A percentile compares a stretch with the other conserved stretches of the same genome.
These are phyloP conservation scores for Drymodes brunneopygia DNA, from an alignment of 2,113 vertebrate species.

Conservation along the genomic window DNA sequence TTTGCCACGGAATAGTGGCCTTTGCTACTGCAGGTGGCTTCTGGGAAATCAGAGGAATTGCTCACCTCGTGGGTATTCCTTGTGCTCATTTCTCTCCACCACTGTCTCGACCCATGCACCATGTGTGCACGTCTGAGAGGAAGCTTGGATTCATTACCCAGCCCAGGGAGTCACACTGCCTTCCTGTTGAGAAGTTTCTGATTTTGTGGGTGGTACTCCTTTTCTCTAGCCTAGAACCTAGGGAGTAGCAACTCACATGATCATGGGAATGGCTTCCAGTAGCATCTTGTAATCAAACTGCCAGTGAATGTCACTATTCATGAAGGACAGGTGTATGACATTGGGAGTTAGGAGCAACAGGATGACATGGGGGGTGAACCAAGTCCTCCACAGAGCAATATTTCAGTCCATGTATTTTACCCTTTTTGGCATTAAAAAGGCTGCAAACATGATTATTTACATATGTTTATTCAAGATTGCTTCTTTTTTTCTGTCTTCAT, in stretches of 20 bases:
- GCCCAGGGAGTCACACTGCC: not conserved
- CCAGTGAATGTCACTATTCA: not conserved
- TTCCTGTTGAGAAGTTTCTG: not conserved
- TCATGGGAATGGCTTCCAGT: not conserved
- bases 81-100: constrained; percentile 37
- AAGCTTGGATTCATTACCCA: constrained; percentile 12
- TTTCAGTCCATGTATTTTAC: not conserved
- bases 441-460: not conserved
- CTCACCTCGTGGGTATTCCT: not conserved
- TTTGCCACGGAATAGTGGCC: constrained; percentile 15
- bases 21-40: not conserved
- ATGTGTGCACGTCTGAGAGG: not conserved
- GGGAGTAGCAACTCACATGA: not conserved
- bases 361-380: not conserved
- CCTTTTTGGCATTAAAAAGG: not conserved
- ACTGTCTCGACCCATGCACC: not conserved
- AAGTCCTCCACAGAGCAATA: not conserved
- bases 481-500: not conserved
- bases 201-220: not conserved
- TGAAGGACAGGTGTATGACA: not conserved
- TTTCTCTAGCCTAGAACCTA: not conserved
- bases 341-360: not conserved
- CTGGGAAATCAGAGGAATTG: constrained; percentile 33
- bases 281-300: not conserved
- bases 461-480: not conserved